Conservation (phyloP, 1,140 invertebrate species). For the Aphis craccivora region DNA sequence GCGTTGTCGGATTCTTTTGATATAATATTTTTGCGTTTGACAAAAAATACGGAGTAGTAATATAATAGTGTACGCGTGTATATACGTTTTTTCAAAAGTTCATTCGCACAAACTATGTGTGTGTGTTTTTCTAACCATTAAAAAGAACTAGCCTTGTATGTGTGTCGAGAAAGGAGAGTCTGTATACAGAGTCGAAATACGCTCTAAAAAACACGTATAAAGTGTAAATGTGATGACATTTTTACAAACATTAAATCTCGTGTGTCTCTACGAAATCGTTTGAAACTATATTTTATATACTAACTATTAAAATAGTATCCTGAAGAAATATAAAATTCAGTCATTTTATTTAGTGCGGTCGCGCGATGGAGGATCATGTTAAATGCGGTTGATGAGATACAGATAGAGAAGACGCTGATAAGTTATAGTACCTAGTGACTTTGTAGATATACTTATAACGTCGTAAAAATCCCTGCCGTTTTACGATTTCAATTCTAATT, state of each 20-base stretch:
- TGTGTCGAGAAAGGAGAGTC: too few relatives aligned
- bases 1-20: slow-evolving; percentile 30
- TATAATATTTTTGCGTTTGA: slow-evolving; percentile 35
- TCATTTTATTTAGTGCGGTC: neutral
- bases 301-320: neutral
- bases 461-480: neutral
- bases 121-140: neutral
- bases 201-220: slow-evolving; percentile 3
- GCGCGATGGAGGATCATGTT: neutral
- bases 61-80: neutral
- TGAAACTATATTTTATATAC: neutral
- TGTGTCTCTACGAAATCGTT: neutral
- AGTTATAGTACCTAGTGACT: neutral
- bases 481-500: slow-evolving; percentile 9
- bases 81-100: slow-evolving; percentile 7
- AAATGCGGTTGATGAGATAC: neutral
- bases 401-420: neutral
- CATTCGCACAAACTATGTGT: neutral
- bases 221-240: neutral
- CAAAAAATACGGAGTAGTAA: slow-evolving; percentile 5
- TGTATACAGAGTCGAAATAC: neutral
- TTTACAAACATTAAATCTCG: slow-evolving; percentile 21
- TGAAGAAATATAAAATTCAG: neutral
- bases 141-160: neutral
- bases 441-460: neutral